These are phyloP conservation scores for Bungarus multicinctus DNA, from an alignment of 2,113 vertebrate species.

Conservation along the genomic window DNA sequence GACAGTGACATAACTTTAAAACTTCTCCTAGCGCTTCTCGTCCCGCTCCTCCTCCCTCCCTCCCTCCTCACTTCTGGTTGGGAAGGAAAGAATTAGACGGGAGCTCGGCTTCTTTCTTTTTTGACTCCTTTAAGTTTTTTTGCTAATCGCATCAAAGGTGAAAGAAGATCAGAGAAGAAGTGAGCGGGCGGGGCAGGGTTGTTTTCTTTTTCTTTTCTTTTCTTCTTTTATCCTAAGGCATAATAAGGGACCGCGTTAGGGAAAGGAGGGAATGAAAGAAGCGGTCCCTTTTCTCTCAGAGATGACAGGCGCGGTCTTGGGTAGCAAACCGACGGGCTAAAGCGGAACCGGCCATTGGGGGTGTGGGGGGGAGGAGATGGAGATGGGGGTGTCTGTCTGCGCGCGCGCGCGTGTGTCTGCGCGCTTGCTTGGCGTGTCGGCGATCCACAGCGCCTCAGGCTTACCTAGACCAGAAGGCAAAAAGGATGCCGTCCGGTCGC, in stretches of 20 bases:
- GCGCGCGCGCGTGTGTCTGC: conserved; percentile 5
- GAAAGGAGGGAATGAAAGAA: neutral
- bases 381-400: conserved; percentile 7
- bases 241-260: neutral
- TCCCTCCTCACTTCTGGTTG: neutral
- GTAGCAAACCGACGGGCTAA: conserved; percentile 31
- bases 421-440: conserved; percentile 18
- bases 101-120: conserved; percentile 25
- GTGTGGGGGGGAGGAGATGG: no score
- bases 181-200: conserved; percentile 24
- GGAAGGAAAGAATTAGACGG: neutral
- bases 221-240: no score
- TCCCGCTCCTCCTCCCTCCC: neutral
- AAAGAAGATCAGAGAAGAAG: conserved; percentile 4
- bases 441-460: conserved; percentile 38
- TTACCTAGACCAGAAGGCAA: conserved; percentile 30
- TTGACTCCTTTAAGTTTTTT: neutral
- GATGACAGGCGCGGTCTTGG: conserved; percentile 43
- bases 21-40: conserved; percentile 53
- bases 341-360: neutral
- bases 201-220: neutral
- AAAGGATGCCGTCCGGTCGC: conserved; percentile 44
- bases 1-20: conserved; percentile 12
- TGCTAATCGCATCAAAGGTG: conserved; percentile 26
- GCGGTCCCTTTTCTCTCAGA: neutral